Conservation (phyloP, 2,113 vertebrate species). For the Plecturocebus donacophilus region DNA sequence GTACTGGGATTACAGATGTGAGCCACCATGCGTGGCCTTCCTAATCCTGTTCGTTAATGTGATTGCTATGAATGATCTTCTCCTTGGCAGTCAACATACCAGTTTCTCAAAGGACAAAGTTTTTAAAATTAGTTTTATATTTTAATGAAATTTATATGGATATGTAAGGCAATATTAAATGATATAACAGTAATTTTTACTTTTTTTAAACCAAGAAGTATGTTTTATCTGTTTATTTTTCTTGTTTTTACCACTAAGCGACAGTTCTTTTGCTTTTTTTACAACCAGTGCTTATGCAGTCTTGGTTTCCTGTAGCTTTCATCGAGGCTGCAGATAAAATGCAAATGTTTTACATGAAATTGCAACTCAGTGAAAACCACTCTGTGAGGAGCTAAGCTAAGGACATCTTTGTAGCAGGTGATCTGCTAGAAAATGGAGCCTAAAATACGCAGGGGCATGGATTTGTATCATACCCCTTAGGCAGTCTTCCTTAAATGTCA, state of each 20-base stretch:
- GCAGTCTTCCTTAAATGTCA: not conserved
- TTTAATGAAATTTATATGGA: slow-evolving; percentile 17
- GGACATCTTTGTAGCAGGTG: not conserved
- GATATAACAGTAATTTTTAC: not conserved
- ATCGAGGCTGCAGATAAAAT: not conserved
- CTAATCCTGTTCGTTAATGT: not conserved
- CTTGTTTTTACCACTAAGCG: not conserved
- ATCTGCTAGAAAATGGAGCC: not conserved
- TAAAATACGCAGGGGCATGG: not conserved
- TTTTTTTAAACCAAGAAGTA: not conserved
- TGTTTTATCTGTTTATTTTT: not conserved
- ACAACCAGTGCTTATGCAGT: not conserved
- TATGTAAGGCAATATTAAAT: not conserved
- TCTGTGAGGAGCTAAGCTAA: not conserved
- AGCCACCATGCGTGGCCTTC: too few species aligned
- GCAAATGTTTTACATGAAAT: not conserved
- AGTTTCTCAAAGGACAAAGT: not conserved
- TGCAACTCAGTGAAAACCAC: not conserved
- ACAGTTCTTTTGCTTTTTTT: slow-evolving; percentile 5
- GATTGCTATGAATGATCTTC: not conserved
- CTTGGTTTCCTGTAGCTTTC: not conserved
- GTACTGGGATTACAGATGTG: too few species aligned
- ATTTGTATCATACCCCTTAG: not conserved
- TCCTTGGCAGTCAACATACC: not conserved
- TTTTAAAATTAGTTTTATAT: not conserved